Conservation (phyloP, 92 coral and sea anemone species). For the Epizoanthus stellaris region DNA sequence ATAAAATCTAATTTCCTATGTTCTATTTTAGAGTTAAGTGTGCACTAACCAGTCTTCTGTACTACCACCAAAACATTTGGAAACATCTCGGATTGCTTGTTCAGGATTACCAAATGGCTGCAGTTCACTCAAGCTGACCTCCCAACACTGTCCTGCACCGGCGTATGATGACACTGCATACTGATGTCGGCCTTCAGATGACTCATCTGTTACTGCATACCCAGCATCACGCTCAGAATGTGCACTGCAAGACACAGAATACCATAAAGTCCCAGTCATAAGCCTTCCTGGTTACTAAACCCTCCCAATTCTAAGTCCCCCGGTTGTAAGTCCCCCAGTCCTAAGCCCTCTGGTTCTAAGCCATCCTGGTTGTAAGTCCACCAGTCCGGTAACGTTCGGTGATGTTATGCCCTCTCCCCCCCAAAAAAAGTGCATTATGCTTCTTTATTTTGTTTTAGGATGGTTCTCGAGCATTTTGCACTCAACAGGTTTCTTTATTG, state of each 20-base stretch:
- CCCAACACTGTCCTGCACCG: conserved; percentile 84
- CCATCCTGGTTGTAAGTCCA: too few relatives aligned
- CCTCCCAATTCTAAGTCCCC: too few relatives aligned
- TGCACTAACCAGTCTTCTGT: conserved; percentile 89
- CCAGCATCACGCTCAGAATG: conserved; percentile 78
- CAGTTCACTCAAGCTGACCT: conserved; percentile 75
- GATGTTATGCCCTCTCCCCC: too few relatives aligned
- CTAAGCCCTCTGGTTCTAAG: background rate
- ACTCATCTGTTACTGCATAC: conserved; percentile 77
- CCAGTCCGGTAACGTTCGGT: too few relatives aligned
- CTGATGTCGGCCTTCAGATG: conserved; percentile 75
- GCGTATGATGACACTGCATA: conserved; percentile 62
- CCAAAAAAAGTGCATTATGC: too few relatives aligned
- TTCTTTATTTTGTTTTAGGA: too few relatives aligned
- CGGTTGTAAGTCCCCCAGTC: background rate
- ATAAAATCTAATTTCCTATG: too few relatives aligned
- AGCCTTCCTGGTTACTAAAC: background rate
- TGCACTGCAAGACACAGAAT: conserved; percentile 43
- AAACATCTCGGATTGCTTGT: conserved; percentile 73
- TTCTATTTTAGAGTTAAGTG: background rate
- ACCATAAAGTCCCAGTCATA: background rate
- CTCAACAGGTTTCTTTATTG: too few relatives aligned
- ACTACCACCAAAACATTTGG: conserved; percentile 71
- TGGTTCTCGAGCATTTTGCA: too few relatives aligned
- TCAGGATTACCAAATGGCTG: conserved; percentile 92